These are phyloP conservation scores for Pinctada fucata DNA, from an alignment of 2,888 invertebrate genomes.

Conservation along the genomic window DNA sequence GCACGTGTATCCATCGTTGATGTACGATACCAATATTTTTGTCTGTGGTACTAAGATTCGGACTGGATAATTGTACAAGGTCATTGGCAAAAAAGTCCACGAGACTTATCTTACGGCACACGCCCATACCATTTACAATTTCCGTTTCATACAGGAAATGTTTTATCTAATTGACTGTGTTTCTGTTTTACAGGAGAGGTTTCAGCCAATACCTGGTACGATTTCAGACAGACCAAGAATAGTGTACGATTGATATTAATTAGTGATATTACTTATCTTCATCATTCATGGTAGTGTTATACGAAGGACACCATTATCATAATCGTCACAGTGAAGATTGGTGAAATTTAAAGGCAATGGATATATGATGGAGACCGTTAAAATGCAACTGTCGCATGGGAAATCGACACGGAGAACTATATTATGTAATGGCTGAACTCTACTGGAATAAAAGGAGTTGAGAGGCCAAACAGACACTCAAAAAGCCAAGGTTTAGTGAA, in stretches of 20 bases:
- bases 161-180: background rate
- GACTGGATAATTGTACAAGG: too few relatives aligned
- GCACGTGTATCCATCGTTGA: background rate
- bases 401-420: background rate
- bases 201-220: too few relatives aligned
- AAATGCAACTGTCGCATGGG: background rate
- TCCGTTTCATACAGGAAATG: background rate
- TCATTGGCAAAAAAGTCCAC: too few relatives aligned
- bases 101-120: background rate
- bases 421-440: constrained; percentile 1
- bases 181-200: background rate
- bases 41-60: too few relatives aligned
- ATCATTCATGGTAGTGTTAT: too few relatives aligned
- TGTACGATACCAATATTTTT: background rate
- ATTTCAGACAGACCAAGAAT: too few relatives aligned
- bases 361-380: background rate
- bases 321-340: too few relatives aligned
- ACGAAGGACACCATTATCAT: too few relatives aligned
- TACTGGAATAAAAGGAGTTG: background rate
- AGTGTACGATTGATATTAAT: too few relatives aligned
- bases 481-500: background rate
- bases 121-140: background rate
- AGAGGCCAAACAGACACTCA: too few relatives aligned
- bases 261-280: too few relatives aligned
- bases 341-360: too few relatives aligned